Evolutionary conservation across 2,113 vertebrate species (phyloP).

Genomic region (Toxotes jaculatrix): DNA sequence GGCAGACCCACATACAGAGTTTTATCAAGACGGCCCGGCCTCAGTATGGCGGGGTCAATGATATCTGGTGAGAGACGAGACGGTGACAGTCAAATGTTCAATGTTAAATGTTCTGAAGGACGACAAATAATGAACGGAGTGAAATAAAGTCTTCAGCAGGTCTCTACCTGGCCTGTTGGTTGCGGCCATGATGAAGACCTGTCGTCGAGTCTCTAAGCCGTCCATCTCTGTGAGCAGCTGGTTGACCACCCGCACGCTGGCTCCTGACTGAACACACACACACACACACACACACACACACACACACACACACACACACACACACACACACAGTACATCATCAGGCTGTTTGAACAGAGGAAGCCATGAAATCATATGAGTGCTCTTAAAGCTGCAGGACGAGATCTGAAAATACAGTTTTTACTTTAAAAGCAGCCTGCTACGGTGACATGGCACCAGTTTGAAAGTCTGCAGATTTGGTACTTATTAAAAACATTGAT

Average conservation of each 20-base stretch:
- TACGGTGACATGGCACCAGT: too few species aligned
- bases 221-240: slow-evolving; percentile 99
- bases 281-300: too few species aligned
- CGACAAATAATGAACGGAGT: background rate
- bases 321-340: background rate
- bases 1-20: slow-evolving; percentile 96
- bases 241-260: slow-evolving; percentile 94
- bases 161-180: slow-evolving; percentile 94
- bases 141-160: background rate
- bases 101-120: background rate
- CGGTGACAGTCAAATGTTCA: background rate
- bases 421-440: too few species aligned
- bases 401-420: too few species aligned
- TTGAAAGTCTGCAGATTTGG: too few species aligned
- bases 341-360: background rate
- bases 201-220: slow-evolving; percentile 90
- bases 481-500: too few species aligned
- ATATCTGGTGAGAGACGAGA: slow-evolving; percentile 85
- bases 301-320: too few species aligned
- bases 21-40: slow-evolving; percentile 95
- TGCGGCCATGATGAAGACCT: slow-evolving; percentile 98
- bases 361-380: background rate
- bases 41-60: slow-evolving; percentile 93
- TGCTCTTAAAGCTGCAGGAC: background rate
- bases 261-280: slow-evolving; percentile 86